These are phyloP conservation scores for Percopsis transmontana DNA, from an alignment of 2,113 vertebrate species.

Conservation along the genomic window DNA sequence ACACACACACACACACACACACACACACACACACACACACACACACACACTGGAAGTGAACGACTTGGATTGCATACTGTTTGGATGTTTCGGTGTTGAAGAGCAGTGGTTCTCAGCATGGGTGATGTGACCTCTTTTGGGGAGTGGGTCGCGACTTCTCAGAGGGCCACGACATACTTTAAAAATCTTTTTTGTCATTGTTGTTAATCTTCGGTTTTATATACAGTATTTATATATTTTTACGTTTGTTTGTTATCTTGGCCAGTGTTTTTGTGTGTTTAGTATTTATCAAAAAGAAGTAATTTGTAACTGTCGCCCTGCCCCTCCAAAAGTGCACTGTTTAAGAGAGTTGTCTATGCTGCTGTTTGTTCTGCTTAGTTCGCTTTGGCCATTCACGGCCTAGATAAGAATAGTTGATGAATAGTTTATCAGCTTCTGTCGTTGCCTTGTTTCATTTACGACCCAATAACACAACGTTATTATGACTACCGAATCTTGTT, in stretches of 20 bases:
- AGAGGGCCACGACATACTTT: no score
- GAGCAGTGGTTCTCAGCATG: slow-evolving; percentile 7
- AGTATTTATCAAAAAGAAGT: not conserved
- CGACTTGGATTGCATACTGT: not conserved
- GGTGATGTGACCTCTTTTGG: no score
- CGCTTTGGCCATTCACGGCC: not conserved
- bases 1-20: not conserved
- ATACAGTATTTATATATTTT: no score
- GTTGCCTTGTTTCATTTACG: no score
- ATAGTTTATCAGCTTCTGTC: not conserved
- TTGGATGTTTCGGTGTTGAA: not conserved
- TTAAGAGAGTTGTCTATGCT: no score
- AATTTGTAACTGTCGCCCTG: not conserved
- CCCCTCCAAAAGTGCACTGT: no score
- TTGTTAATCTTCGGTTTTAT: no score
- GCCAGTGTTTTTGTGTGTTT: no score
- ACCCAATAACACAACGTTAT: not conserved
- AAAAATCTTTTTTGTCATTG: no score
- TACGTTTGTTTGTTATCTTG: no score
- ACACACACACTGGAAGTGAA: not conserved
- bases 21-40: not conserved
- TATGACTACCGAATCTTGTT: not conserved
- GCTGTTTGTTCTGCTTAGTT: slow-evolving; percentile 1
- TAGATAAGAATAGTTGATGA: not conserved
- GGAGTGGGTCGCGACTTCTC: no score